phyloP scores from a whole-genome alignment of 1,140 invertebrate species.

The Drosophila parabipectinata region DNA sequence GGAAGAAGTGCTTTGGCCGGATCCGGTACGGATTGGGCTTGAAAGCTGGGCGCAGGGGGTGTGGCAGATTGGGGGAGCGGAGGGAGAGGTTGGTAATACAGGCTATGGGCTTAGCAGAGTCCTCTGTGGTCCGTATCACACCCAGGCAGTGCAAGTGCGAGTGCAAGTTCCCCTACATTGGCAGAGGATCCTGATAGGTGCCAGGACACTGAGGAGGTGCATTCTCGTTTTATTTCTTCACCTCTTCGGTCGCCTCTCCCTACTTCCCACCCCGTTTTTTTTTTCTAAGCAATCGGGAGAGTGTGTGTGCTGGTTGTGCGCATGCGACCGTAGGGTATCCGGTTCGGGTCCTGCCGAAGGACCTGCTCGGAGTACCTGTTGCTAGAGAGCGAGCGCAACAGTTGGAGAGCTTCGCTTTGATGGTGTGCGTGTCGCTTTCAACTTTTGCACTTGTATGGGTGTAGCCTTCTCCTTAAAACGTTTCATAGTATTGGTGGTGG shows the following conservation, averaged over 20 bases:
- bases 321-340: conserved; percentile 31
- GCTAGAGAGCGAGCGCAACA: conserved; percentile 80
- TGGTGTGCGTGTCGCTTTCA: conserved; percentile 13
- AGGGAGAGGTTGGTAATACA: background rate
- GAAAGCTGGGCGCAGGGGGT: background rate
- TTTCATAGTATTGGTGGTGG: background rate
- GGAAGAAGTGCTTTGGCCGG: background rate
- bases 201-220: background rate
- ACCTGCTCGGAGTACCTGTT: conserved; percentile 67
- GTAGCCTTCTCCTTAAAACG: background rate
- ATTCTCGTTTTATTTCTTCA: background rate
- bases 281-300: background rate
- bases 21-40: conserved; percentile 3
- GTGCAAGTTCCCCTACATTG: conserved; percentile 26
- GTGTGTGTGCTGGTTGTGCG: conserved; percentile 17
- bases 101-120: conserved; percentile 5
- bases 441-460: conserved; percentile 1
- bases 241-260: background rate
- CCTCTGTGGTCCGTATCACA: conserved; percentile 1
- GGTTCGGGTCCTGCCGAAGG: conserved; percentile 16
- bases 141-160: conserved; percentile 8
- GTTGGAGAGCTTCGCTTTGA: conserved; percentile 51
- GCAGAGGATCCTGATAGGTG: conserved; percentile 33
- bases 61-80: background rate
- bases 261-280: background rate